phyloP scores from a whole-genome alignment of 2,888 invertebrate species.

The Oscheius sp. region DNA sequence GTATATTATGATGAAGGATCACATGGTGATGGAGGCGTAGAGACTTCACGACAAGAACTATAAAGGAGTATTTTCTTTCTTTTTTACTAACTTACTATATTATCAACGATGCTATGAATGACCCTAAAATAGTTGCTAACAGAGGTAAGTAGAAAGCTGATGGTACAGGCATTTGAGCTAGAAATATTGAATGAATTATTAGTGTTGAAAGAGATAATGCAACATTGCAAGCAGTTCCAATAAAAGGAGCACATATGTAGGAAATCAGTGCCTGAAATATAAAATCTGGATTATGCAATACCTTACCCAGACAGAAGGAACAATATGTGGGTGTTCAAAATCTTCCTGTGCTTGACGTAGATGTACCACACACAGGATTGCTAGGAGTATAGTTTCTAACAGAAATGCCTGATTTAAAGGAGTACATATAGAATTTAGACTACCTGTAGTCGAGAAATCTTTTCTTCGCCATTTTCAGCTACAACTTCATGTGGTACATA shows the following conservation, averaged over 20 bases:
- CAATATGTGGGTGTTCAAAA: not conserved
- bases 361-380: constrained; percentile 20
- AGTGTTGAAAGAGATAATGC: constrained; percentile 6
- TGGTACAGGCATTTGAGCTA: not conserved
- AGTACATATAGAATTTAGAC: not conserved
- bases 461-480: not conserved
- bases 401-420: constrained; percentile 10
- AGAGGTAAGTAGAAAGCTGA: constrained; percentile 11
- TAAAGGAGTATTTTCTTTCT: too few species aligned
- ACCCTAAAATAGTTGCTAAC: constrained; percentile 3
- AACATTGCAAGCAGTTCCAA: constrained; percentile 18
- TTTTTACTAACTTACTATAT: not conserved
- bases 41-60: constrained; percentile 15
- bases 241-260: constrained; percentile 6
- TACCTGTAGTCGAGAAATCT: constrained; percentile 12
- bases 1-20: not conserved
- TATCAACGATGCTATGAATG: constrained; percentile 17
- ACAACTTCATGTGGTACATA: constrained; percentile 1
- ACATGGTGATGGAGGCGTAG: not conserved
- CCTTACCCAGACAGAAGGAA: constrained; percentile 8
- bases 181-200: constrained; percentile 17
- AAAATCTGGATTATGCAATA: not conserved
- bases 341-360: not conserved
- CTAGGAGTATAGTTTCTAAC: constrained; percentile 12
- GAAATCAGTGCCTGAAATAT: not conserved